Percentiles rank a stretch among this genome's conserved stretches.
These are phyloP conservation scores for Aphidius gifuensis DNA, from an alignment of 1,140 invertebrate genomes.

Conservation along the genomic window DNA sequence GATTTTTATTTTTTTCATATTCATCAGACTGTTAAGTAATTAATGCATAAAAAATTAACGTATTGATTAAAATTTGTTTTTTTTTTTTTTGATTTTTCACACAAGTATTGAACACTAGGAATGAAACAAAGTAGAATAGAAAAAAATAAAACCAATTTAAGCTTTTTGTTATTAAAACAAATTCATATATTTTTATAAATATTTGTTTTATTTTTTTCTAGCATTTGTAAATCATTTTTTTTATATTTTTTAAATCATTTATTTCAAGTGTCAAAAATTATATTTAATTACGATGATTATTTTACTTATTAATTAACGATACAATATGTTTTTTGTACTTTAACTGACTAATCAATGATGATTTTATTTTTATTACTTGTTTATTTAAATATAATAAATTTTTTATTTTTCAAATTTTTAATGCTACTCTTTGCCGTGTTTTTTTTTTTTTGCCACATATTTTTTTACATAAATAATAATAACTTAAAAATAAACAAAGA, in stretches of 20 bases:
- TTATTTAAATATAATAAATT: conserved; percentile 26
- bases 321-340: conserved; percentile 57
- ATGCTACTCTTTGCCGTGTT: conserved; percentile 49
- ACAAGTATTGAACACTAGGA: too few relatives aligned
- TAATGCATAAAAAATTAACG: conserved; percentile 25
- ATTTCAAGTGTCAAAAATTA: background rate
- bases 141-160: conserved; percentile 31
- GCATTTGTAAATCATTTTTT: background rate
- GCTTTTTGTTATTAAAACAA: conserved; percentile 13
- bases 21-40: conserved; percentile 34
- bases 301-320: conserved; percentile 44
- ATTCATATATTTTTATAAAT: conserved; percentile 26
- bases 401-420: conserved; percentile 25
- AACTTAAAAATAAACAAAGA: conserved; percentile 31
- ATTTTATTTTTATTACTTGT: conserved; percentile 32
- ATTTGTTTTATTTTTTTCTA: conserved; percentile 9
- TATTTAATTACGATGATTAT: too few relatives aligned
- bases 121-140: conserved; percentile 31
- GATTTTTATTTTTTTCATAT: conserved; percentile 21
- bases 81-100: too few relatives aligned
- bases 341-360: conserved; percentile 55
- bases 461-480: conserved; percentile 25
- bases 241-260: conserved; percentile 28
- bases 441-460: conserved; percentile 22
- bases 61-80: too few relatives aligned